phyloP scores from a whole-genome alignment of 2,888 invertebrate genomes.

The Eubasilissa splendida region DNA sequence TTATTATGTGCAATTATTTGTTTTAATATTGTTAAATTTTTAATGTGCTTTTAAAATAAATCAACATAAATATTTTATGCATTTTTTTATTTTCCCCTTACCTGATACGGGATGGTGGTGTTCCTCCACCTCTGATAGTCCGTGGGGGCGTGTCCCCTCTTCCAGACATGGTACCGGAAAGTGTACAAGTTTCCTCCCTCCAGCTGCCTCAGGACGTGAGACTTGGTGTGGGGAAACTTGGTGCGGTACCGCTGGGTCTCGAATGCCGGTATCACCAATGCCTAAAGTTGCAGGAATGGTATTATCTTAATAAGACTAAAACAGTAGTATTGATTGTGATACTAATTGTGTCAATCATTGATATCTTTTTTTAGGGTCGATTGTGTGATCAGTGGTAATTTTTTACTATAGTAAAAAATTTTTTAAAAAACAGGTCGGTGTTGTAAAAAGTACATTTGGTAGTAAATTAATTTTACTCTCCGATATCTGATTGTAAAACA shows the following conservation, averaged over 20 bases:
- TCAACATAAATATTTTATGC: not conserved
- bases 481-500: too few species aligned
- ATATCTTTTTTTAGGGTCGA: not conserved
- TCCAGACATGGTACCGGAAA: constrained; percentile 91
- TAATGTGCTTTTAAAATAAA: not conserved
- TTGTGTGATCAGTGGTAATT: too few species aligned
- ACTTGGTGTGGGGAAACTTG: constrained; percentile 83
- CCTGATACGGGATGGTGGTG: constrained; percentile 83
- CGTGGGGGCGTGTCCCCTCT: constrained; percentile 89
- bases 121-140: constrained; percentile 87
- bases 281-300: constrained; percentile 63
- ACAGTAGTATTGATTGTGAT: not conserved
- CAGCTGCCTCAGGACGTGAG: constrained; percentile 81
- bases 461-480: too few species aligned
- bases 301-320: constrained; percentile 1
- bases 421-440: too few species aligned
- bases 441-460: too few species aligned
- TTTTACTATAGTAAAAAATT: too few species aligned
- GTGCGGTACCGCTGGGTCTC: constrained; percentile 90
- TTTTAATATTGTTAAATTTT: too few species aligned
- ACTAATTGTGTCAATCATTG: not conserved
- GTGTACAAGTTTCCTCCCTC: constrained; percentile 84
- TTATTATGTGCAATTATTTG: too few species aligned
- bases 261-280: constrained; percentile 91
- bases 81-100: constrained; percentile 61